Conservation (phyloP, 2,888 invertebrate genomes). For the Amorpha juglandis region DNA sequence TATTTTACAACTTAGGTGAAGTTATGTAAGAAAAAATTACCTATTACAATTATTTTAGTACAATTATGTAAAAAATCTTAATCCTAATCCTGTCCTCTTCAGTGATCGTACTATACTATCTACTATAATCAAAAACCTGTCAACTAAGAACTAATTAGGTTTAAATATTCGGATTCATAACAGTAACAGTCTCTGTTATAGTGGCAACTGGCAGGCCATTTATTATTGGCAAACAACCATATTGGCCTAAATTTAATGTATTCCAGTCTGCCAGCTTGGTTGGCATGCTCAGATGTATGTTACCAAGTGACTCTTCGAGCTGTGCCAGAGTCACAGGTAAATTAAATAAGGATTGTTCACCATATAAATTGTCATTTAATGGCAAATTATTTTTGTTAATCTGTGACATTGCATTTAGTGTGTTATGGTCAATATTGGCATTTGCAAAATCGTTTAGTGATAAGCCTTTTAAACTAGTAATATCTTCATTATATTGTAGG, state of each 20-base stretch:
- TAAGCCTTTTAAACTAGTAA: constrained; percentile 4
- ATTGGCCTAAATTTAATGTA: constrained; percentile 41
- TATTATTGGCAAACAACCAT: constrained; percentile 48
- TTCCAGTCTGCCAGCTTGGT: constrained; percentile 28
- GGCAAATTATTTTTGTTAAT: background rate
- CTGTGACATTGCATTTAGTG: background rate
- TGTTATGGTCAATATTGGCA: background rate
- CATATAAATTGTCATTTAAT: background rate
- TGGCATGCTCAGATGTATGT: background rate
- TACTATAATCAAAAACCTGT: background rate
- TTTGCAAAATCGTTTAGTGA: background rate
- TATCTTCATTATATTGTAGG: background rate
- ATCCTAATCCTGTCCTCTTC: background rate
- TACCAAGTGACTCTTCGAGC: constrained; percentile 9
- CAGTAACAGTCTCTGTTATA: constrained; percentile 50
- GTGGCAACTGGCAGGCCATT: constrained; percentile 56
- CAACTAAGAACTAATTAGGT: background rate
- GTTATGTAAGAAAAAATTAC: background rate
- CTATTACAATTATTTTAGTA: too few relatives aligned
- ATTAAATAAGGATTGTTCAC: background rate
- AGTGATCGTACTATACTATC: background rate
- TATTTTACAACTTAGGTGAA: too few relatives aligned
- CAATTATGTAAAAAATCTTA: background rate
- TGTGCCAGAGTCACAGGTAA: background rate
- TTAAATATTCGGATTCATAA: constrained; percentile 39